A percentile compares a stretch with the other conserved stretches of the same genome.
These are phyloP conservation scores for Struthidea cinerea DNA, from an alignment of 2,113 vertebrate genomes.

Conservation along the genomic window DNA sequence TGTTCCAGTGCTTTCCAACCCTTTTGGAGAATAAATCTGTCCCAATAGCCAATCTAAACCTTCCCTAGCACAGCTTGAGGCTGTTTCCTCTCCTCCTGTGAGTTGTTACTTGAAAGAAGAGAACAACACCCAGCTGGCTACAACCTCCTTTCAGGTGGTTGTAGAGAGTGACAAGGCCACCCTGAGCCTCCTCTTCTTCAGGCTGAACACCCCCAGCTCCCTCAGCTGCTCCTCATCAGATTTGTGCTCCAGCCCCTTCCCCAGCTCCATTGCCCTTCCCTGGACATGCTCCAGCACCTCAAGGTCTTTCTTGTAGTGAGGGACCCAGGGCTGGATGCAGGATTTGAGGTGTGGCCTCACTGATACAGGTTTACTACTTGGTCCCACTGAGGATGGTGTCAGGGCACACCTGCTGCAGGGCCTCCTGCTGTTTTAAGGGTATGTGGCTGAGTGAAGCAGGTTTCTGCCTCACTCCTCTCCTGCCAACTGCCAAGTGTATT, in stretches of 20 bases:
- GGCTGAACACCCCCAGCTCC: not conserved
- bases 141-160: accelerated
- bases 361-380: not conserved
- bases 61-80: not conserved
- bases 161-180: not conserved
- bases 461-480: not conserved
- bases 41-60: not conserved
- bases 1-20: not conserved
- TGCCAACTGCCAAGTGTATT: not conserved
- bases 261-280: not conserved
- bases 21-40: not conserved
- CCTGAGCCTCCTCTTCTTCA: not conserved
- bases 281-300: not conserved
- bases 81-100: not conserved
- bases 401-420: not conserved
- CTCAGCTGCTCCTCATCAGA: not conserved
- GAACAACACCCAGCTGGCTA: accelerated
- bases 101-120: not conserved
- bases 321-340: not conserved
- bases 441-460: not conserved
- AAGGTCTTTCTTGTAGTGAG: not conserved
- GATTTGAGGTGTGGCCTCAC: not conserved
- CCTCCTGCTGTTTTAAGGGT: not conserved
- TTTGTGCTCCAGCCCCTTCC: not conserved
- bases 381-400: not conserved